Evolutionary conservation across 2,888 invertebrate genomes (phyloP).

Genomic region (Cheilosia soror): DNA sequence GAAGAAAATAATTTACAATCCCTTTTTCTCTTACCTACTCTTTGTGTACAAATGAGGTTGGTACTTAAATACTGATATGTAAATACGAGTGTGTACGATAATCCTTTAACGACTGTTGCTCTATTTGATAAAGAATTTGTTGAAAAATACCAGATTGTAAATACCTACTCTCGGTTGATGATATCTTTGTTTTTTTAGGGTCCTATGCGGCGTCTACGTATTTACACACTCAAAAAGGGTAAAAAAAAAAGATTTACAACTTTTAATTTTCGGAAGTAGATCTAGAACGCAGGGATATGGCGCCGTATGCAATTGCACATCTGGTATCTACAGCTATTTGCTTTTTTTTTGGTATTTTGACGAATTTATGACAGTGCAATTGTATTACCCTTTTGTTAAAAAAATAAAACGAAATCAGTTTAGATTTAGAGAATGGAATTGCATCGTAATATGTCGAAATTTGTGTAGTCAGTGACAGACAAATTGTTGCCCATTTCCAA

Average conservation of each 20-base stretch:
- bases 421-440: too few species aligned
- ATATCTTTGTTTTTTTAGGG: background rate
- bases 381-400: too few species aligned
- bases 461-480: too few species aligned
- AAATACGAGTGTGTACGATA: constrained; percentile 14
- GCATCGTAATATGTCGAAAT: too few species aligned
- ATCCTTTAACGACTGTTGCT: constrained; percentile 35
- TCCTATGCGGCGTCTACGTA: background rate
- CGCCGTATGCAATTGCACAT: too few species aligned
- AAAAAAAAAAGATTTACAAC: background rate
- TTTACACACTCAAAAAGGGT: background rate
- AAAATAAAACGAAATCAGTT: too few species aligned
- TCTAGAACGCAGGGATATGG: background rate
- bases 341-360: too few species aligned
- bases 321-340: too few species aligned
- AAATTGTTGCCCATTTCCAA: too few species aligned
- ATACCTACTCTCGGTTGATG: background rate
- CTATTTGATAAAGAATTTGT: constrained; percentile 28
- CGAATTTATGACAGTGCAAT: too few species aligned
- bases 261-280: background rate
- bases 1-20: constrained; percentile 29
- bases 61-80: background rate
- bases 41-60: background rate
- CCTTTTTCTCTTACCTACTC: background rate
- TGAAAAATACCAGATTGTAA: background rate